Evolutionary conservation across 2,113 vertebrate species (phyloP).

Genomic region (Suncus etruscus): DNA sequence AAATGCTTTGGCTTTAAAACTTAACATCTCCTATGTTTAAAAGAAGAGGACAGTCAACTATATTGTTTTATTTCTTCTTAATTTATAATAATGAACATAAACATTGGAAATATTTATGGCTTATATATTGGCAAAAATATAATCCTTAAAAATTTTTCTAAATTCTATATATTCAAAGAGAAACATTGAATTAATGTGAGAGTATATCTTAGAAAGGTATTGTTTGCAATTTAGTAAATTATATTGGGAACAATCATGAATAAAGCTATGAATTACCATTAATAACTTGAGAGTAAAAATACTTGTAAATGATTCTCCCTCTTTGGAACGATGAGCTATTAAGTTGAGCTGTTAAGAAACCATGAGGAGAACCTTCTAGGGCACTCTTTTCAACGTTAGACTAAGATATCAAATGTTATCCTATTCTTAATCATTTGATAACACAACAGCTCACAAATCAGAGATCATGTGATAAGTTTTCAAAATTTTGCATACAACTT

Average conservation of each 20-base stretch:
- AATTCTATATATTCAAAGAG: background rate
- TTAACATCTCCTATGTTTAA: background rate
- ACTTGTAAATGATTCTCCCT: conserved; percentile 14
- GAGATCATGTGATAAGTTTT: background rate
- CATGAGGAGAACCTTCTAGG: background rate
- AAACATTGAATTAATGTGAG: background rate
- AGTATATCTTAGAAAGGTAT: background rate
- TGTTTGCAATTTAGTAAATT: background rate
- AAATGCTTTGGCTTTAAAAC: background rate
- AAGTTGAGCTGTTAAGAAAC: background rate
- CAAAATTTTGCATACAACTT: background rate
- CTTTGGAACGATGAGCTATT: background rate
- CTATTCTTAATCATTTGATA: background rate
- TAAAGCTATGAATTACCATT: background rate
- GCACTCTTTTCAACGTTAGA: background rate
- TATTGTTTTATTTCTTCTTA: background rate
- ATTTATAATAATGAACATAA: background rate
- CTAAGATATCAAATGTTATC: background rate
- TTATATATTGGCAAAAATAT: background rate
- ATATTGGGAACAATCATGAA: background rate
- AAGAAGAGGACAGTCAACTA: background rate
- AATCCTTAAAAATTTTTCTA: background rate
- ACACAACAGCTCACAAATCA: background rate
- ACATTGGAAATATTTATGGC: background rate
- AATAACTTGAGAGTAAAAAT: conserved; percentile 32